A percentile compares a stretch with the other conserved stretches of the same genome.
Conservation (phyloP, 2,888 invertebrate genomes). For the Chloroclystis v-ata region DNA sequence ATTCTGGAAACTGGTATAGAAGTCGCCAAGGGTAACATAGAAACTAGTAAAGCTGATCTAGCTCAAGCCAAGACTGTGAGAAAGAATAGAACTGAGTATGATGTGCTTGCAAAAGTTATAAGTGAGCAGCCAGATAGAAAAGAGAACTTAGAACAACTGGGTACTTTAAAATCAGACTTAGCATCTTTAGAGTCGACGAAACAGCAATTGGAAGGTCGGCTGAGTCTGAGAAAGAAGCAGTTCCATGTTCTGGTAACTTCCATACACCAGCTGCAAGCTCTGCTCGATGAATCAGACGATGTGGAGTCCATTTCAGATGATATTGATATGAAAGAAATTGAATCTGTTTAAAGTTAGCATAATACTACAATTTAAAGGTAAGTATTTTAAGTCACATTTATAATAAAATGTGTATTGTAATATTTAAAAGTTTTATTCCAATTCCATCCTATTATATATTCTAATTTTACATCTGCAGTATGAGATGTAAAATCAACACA, state of each 20-base stretch:
- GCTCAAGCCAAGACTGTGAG: slow-evolving; percentile 90
- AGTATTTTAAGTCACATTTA: neutral
- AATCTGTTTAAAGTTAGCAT: slow-evolving; percentile 20
- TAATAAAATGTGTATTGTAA: too few species aligned
- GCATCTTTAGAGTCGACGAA: slow-evolving; percentile 83
- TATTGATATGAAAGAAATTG: slow-evolving; percentile 63
- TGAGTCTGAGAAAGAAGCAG: slow-evolving; percentile 91
- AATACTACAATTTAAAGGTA: neutral
- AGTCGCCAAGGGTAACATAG: slow-evolving; percentile 88
- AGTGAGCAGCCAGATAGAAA: slow-evolving; percentile 93
- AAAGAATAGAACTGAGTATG: slow-evolving; percentile 95
- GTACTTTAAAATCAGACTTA: slow-evolving; percentile 85
- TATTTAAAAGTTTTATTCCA: too few species aligned
- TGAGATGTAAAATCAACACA: too few species aligned
- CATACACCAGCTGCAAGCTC: slow-evolving; percentile 89
- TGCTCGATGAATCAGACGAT: slow-evolving; percentile 85
- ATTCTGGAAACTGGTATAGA: slow-evolving; percentile 89
- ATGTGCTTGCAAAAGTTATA: slow-evolving; percentile 93
- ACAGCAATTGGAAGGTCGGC: slow-evolving; percentile 84
- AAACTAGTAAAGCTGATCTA: slow-evolving; percentile 87
- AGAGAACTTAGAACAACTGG: slow-evolving; percentile 84
- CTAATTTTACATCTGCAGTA: too few species aligned
- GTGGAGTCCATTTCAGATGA: slow-evolving; percentile 58
- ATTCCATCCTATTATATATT: too few species aligned
- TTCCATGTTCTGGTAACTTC: slow-evolving; percentile 92